phyloP scores from a whole-genome alignment of 2,113 vertebrate species.

The Garra rufa region DNA sequence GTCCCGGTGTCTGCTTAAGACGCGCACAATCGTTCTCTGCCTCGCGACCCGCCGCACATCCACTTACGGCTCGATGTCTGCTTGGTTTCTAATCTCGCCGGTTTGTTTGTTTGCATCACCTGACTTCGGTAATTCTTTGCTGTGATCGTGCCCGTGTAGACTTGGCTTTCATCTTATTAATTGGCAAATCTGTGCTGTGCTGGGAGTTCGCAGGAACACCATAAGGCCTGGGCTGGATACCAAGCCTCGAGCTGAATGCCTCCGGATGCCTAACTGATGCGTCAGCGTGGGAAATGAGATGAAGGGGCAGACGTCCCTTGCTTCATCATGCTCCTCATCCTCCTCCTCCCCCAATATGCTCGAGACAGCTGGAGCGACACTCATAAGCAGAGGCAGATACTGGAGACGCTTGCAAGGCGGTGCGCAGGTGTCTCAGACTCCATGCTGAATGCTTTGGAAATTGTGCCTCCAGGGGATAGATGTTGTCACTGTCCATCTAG shows the following conservation, averaged over 20 bases:
- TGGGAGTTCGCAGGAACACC: slow-evolving; percentile 58
- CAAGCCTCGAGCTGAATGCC: slow-evolving; percentile 27
- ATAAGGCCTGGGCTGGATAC: slow-evolving; percentile 48
- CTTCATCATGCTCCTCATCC: slow-evolving; percentile 46
- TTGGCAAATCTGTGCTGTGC: slow-evolving; percentile 68
- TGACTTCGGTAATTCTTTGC: slow-evolving; percentile 64
- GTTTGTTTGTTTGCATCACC: slow-evolving; percentile 72
- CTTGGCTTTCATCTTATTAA: slow-evolving; percentile 71
- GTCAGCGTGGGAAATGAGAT: slow-evolving; percentile 65
- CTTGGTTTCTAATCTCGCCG: slow-evolving; percentile 55
- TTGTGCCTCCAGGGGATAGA: slow-evolving; percentile 13
- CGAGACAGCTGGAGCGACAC: slow-evolving; percentile 58
- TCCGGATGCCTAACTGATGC: slow-evolving; percentile 60
- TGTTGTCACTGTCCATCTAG: slow-evolving; percentile 12
- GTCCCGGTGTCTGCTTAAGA: slow-evolving; percentile 56
- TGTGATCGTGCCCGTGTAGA: slow-evolving; percentile 58
- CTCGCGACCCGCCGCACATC: slow-evolving; percentile 27
- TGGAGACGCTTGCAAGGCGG: background rate
- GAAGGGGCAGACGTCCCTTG: slow-evolving; percentile 34
- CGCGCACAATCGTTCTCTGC: background rate
- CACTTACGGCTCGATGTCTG: slow-evolving; percentile 29
- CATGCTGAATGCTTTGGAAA: slow-evolving; percentile 32
- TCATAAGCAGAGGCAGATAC: slow-evolving; percentile 8
- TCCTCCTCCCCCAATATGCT: slow-evolving; percentile 55
- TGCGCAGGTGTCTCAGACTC: slow-evolving; percentile 28